Base-by-base conservation (phyloP, 2,113 vertebrate species). In the Oriolus oriolus region DNA sequence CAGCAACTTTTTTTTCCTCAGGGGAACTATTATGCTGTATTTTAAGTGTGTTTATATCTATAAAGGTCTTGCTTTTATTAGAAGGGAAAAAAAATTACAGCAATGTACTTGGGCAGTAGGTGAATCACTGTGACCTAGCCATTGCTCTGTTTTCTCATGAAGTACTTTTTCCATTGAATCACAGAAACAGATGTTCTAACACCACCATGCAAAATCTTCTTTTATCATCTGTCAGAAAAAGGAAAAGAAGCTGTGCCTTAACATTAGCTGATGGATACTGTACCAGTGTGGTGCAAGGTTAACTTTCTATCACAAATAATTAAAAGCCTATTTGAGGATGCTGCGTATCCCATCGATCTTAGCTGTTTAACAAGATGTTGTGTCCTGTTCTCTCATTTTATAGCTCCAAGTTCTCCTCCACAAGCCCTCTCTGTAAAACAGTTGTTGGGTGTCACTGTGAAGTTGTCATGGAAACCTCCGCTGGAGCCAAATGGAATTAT, bases 401-500 rank as follows among this genome's bases (percentile, higher is more conserved):
- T 97, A 99, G 99, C 98, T 97, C 99, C 99, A 77, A 98, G 98
- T 95, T 99, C 98, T 87, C 98, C 99, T 95, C 99, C 99, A 84
- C 98, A 98, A 97, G 98, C 98, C 53, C 98, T 99, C 81, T 98
- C 87, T 3, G 97, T 99, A 94, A 98, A 97, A 97, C 99, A 98
- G 98, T 98, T 99, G 97, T 99, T 98, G 95, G 99, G 99, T 98
- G 98, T 98, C 97, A 98, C 98, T 80, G 98, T 99, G 92, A 97
- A 98, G 97, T 98, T 99, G 98, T 99, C 99, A 97, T 99, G 99
- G 99, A 96, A 98, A 97, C 98, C 98, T 83, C 99, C 99, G 0
- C 68, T 98, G 70, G 98, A 99, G 97, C 98, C 99, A 98, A 99
- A 99, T 98, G 99, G 99, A 97, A 98, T 99, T 97, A 99, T 99